Percentiles rank a stretch among this genome's conserved stretches.
These are phyloP conservation scores for Synergus japonicus DNA, from an alignment of 2,888 invertebrate genomes.

Conservation along the genomic window DNA sequence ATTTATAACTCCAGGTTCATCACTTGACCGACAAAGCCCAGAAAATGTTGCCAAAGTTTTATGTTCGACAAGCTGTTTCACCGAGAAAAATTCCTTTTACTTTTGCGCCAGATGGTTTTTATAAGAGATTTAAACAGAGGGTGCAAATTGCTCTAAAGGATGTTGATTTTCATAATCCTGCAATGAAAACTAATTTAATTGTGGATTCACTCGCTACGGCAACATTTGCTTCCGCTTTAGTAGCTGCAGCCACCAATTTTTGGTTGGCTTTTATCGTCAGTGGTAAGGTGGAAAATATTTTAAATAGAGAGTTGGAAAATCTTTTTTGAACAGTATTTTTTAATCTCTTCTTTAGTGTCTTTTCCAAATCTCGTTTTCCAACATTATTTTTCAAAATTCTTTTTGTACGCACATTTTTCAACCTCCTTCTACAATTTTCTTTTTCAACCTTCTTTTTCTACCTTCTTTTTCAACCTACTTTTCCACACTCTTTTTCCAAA, in stretches of 20 bases:
- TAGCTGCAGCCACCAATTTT: conserved; percentile 56
- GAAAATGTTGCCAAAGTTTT: conserved; percentile 83
- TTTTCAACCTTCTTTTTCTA: too few relatives aligned
- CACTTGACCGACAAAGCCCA: conserved; percentile 82
- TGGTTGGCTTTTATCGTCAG: conserved; percentile 67
- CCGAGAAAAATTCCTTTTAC: conserved; percentile 86
- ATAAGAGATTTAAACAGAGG: conserved; percentile 82
- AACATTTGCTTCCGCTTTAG: conserved; percentile 56
- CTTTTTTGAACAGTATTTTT: background rate
- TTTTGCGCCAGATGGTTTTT: conserved; percentile 87
- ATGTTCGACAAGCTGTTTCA: conserved; percentile 81
- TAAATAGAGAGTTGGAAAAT: too few relatives aligned
- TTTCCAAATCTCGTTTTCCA: too few relatives aligned
- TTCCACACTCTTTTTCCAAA: too few relatives aligned
- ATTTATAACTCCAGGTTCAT: conserved; percentile 76
- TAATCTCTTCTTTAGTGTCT: conserved; percentile 2
- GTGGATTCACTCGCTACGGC: conserved; percentile 62
- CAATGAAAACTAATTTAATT: conserved; percentile 66
- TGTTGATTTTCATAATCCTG: conserved; percentile 76
- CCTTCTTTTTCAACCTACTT: too few relatives aligned
- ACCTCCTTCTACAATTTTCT: too few relatives aligned
- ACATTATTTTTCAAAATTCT: too few relatives aligned
- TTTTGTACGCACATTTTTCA: too few relatives aligned
- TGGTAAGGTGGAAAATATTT: conserved; percentile 55
- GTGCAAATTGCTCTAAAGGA: conserved; percentile 80